Base-by-base conservation (phyloP, 1,140 invertebrate genomes). In the Zaprionus ornatus region DNA sequence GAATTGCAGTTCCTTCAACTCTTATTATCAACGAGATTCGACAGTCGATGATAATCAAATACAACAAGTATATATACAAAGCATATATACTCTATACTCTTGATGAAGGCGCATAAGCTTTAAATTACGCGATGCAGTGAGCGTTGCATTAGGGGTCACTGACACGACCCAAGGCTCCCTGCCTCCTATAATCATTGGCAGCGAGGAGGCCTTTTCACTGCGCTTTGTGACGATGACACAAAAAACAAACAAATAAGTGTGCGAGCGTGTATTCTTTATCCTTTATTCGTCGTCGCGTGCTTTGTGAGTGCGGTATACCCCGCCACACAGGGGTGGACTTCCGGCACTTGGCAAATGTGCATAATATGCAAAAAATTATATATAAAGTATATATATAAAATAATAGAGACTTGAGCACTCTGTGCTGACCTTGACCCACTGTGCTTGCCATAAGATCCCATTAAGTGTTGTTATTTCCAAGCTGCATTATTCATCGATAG, bases 211-310 rank as follows among this genome's bases (percentile, higher is more conserved):
- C 60, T 23, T 35, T 32, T 32, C 21, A 21, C 12, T 48, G 55
- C 37, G 55, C 23, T 50, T 50, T 50, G 19, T 50, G 45, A 21
- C 45, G 45, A 50, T 50, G 45, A 50, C 45, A 50, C 45, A 50
- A 50, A 50, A 50, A 50, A 50, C 45, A 50, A 50, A 50, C 45
- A 50, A 17, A 27, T 9, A 55, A 55, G 21, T 27, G 23, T n/a
- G 40, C 15, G n/a, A n/a, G 23, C 15, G 19, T 13, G 3, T 27
- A 13, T 25, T 55, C 52, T 66, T 66, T 66, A 66, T 66, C 63
- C 63, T 66, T 66, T 57, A 32, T 56, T 23, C 63, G 45, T 32
- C 63, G 45, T 45, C 42, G 54, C 27, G 9, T 35, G 55, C 35
- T 56, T 56, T 56, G 17, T 37, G 3, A 32, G 9, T 37, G 35